phyloP scores from a whole-genome alignment of 2,888 invertebrate species.

The Dusona sp. region DNA sequence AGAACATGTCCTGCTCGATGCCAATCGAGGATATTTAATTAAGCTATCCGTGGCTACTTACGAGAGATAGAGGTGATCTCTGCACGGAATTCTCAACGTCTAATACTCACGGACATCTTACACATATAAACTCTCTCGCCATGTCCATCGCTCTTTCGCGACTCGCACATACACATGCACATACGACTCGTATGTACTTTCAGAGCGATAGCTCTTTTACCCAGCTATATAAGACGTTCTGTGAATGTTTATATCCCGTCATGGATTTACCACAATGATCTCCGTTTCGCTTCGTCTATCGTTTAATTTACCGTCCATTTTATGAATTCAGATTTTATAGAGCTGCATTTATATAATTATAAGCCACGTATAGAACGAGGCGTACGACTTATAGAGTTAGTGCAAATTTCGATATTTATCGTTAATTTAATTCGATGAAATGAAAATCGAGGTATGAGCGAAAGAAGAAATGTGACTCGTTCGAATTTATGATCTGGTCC shows the following conservation, averaged over 20 bases:
- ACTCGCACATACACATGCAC: conserved; percentile 15
- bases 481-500: neutral
- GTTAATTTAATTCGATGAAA: conserved; percentile 1
- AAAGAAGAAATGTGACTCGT: neutral
- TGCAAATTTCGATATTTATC: conserved; percentile 1
- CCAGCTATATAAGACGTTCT: conserved; percentile 14
- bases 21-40: conserved; percentile 73
- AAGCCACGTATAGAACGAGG: neutral
- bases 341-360: conserved; percentile 21
- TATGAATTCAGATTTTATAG: conserved; percentile 3
- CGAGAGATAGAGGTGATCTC: conserved; percentile 53
- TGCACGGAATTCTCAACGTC: conserved; percentile 57
- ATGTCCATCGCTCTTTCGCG: neutral
- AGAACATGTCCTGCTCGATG: conserved; percentile 64
- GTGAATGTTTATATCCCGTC: conserved; percentile 61
- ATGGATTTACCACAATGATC: conserved; percentile 63
- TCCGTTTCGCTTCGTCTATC: conserved; percentile 41
- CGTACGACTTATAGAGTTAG: neutral
- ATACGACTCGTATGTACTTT: neutral
- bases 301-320: neutral
- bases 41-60: conserved; percentile 71
- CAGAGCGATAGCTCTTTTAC: neutral
- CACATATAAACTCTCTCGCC: conserved; percentile 33
- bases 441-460: neutral
- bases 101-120: conserved; percentile 21